These are phyloP conservation scores for Bilobella aurantiaca DNA, from an alignment of 1,140 invertebrate genomes.

Conservation along the genomic window DNA sequence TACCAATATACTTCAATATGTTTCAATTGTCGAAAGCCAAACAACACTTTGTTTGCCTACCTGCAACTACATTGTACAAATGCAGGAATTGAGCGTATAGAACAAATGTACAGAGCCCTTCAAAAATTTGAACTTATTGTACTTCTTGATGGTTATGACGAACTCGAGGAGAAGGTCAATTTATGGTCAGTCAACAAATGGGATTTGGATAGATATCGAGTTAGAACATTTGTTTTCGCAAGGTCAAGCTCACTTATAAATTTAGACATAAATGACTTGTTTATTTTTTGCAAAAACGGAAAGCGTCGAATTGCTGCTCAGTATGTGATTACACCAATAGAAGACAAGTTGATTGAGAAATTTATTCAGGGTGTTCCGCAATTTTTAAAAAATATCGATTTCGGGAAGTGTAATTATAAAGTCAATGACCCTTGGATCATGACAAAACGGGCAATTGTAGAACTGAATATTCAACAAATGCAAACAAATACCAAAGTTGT, in stretches of 20 bases:
- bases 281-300: not conserved
- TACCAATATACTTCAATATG: no score
- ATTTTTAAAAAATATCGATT: not conserved
- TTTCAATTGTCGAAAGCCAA: no score
- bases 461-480: no score
- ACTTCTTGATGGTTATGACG: not conserved
- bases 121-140: no score
- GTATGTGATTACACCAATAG: not conserved
- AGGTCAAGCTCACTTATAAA: not conserved
- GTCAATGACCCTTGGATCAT: not conserved
- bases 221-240: not conserved
- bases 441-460: no score
- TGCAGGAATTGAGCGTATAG: no score
- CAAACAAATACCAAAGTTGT: not conserved
- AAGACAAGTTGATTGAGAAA: not conserved
- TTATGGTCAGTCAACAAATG: not conserved
- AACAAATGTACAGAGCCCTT: no score
- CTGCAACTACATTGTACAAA: no score
- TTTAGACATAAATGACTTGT: not conserved
- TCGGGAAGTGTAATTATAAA: not conserved
- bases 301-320: not conserved
- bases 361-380: not conserved
- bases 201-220: not conserved
- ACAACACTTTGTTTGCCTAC: no score
- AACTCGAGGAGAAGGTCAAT: not conserved